Evolutionary conservation across 2,888 invertebrate genomes (phyloP).

Genomic region (Blera fallax): DNA sequence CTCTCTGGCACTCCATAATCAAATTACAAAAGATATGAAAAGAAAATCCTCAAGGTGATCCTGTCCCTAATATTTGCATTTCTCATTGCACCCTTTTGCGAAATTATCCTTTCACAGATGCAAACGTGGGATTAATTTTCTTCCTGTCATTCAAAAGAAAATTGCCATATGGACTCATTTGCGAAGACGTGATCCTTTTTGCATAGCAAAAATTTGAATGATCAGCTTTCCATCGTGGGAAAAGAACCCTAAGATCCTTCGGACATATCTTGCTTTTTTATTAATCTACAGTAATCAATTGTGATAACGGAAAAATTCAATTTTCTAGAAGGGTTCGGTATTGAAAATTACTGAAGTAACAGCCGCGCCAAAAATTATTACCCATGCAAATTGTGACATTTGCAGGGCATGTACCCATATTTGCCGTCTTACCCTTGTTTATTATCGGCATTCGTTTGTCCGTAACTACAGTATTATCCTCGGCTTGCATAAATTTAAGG

Average conservation of each 20-base stretch:
- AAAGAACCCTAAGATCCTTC: constrained; percentile 44
- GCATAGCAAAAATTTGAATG: constrained; percentile 54
- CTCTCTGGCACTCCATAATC: constrained; percentile 40
- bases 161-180: constrained; percentile 39
- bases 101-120: constrained; percentile 37
- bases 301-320: constrained; percentile 15
- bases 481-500: constrained; percentile 13
- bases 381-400: constrained; percentile 70
- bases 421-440: constrained; percentile 25
- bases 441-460: constrained; percentile 3
- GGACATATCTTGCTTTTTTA: constrained; percentile 1
- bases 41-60: constrained; percentile 9
- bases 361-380: constrained; percentile 62
- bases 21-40: constrained; percentile 23
- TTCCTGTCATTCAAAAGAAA: constrained; percentile 2
- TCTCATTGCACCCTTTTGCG: constrained; percentile 51
- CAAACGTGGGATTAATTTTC: constrained; percentile 62
- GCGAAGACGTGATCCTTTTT: constrained; percentile 64
- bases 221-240: constrained; percentile 59
- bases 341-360: not conserved
- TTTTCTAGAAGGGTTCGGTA: constrained; percentile 21
- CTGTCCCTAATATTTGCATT: constrained; percentile 58
- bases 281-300: constrained; percentile 42
- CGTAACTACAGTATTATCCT: constrained; percentile 34
- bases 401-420: constrained; percentile 21